Base-by-base conservation (phyloP, 2,888 invertebrate species). In the Drosophila falleni region DNA sequence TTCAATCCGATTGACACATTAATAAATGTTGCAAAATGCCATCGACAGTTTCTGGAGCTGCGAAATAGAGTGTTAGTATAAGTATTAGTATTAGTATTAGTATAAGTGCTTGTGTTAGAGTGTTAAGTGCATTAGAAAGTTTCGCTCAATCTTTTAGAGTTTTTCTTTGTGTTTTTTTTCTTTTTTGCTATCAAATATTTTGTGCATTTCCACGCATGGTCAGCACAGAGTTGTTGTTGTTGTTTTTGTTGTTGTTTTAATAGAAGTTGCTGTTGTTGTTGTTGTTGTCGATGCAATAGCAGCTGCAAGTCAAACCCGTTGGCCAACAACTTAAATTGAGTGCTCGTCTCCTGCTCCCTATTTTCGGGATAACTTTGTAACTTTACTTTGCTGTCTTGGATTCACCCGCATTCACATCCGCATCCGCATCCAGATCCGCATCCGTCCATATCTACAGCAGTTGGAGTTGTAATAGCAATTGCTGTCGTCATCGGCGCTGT, bases 91-190 rank as follows among this genome's bases (percentile, higher is more conserved):
- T 23, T 23, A 23, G 23, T 23, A 2, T 19, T 19, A 19, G 19
- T n/a, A 23, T 23, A 3, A 23, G 23, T 23, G 23, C 3, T 23
- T 86, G 84, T 50, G 50, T 50, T 50, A 5, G 49, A 50, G 50
- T 88, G 84, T 84, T 84, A 87, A 84, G 87, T 84, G 84, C 89
- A 88, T 88, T 74, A 87, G 64, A 83, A 84, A 84, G 70, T 84
- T 88, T 78, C 63, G 42, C 50, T 58, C 41, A 41, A 56, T 64
- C 53, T 76, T 64, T 66, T 51, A 50, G 56, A 54, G 63, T 39
- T 50, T 63, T 54, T 63, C n/a, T 41, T 64, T 58, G n/a, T 15
- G 15, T 15, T 33, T 64, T 58, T 37, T 66, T 55, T 41, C 35
- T 75, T 42, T 41, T 60, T 66, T 65, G 70, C 53, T 51, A 65